Conservation (phyloP, 2,113 vertebrate genomes). For the Sitta europaea region DNA sequence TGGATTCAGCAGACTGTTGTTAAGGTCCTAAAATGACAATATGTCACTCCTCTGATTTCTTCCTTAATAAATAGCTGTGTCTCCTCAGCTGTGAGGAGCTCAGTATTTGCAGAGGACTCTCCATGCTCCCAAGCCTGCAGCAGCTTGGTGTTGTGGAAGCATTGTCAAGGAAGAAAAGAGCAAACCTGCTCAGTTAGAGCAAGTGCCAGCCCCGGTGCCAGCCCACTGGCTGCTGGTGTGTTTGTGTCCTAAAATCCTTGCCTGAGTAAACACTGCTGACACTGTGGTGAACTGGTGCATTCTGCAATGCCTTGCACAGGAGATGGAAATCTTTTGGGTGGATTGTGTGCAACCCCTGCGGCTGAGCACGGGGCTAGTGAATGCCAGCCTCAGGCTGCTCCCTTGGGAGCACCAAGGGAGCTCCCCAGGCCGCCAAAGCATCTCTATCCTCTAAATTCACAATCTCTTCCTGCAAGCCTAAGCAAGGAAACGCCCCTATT, state of each 20-base stretch:
- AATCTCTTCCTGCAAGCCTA: background rate
- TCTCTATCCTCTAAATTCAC: background rate
- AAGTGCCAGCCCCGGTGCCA: background rate
- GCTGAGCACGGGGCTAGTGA: accelerated
- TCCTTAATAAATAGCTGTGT: background rate
- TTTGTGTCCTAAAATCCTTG: background rate
- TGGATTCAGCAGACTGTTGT: background rate
- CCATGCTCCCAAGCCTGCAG: background rate
- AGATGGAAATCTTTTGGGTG: accelerated
- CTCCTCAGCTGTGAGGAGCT: background rate
- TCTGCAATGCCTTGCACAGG: background rate
- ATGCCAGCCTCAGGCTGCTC: background rate
- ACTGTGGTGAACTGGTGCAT: background rate
- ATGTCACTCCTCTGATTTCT: background rate
- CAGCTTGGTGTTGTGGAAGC: background rate
- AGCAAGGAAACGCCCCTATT: background rate
- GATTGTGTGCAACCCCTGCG: accelerated
- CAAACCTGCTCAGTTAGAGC: background rate
- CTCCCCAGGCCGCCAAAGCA: background rate
- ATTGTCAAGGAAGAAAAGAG: background rate
- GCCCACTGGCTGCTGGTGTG: background rate
- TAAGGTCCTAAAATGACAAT: background rate
- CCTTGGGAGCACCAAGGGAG: accelerated
- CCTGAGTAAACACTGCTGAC: background rate
- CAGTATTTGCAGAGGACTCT: background rate